Conservation (phyloP, 1,140 invertebrate genomes). For the Helicoverpa armigera region DNA sequence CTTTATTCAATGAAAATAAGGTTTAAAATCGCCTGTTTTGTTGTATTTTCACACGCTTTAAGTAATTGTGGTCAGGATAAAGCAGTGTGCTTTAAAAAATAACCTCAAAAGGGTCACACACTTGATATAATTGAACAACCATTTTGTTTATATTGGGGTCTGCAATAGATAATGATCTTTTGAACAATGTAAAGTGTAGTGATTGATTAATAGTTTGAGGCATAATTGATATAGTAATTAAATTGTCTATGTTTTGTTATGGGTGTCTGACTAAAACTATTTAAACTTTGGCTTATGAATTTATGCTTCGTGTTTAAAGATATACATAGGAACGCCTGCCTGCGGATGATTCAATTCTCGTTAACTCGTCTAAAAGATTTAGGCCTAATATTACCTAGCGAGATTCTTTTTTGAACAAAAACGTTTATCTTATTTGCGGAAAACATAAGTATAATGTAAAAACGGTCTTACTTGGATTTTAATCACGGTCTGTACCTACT, state of each 20-base stretch:
- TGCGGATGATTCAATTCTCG: too few species aligned
- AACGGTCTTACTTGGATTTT: too few species aligned
- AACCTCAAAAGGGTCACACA: slow-evolving; percentile 71
- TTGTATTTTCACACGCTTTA: slow-evolving; percentile 20
- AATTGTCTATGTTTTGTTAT: not conserved
- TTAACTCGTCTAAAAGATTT: too few species aligned
- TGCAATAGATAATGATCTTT: slow-evolving; percentile 67
- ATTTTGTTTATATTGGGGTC: slow-evolving; percentile 75
- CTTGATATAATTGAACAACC: slow-evolving; percentile 70
- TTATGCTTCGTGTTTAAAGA: too few species aligned
- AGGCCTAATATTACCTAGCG: too few species aligned
- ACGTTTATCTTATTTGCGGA: too few species aligned
- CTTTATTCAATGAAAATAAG: slow-evolving; percentile 50
- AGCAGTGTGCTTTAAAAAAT: slow-evolving; percentile 63
- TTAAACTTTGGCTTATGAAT: not conserved
- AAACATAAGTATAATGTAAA: too few species aligned
- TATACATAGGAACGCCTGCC: too few species aligned
- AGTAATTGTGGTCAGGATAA: slow-evolving; percentile 52
- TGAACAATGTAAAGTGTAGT: slow-evolving; percentile 22
- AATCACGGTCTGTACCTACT: too few species aligned
- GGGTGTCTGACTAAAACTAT: not conserved
- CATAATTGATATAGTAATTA: slow-evolving; percentile 10
- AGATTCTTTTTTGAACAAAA: too few species aligned
- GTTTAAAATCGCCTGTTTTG: slow-evolving; percentile 43
- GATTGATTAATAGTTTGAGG: slow-evolving; percentile 23